Conservation (phyloP, 2,113 vertebrate genomes). For the Hyaena hyaena region DNA sequence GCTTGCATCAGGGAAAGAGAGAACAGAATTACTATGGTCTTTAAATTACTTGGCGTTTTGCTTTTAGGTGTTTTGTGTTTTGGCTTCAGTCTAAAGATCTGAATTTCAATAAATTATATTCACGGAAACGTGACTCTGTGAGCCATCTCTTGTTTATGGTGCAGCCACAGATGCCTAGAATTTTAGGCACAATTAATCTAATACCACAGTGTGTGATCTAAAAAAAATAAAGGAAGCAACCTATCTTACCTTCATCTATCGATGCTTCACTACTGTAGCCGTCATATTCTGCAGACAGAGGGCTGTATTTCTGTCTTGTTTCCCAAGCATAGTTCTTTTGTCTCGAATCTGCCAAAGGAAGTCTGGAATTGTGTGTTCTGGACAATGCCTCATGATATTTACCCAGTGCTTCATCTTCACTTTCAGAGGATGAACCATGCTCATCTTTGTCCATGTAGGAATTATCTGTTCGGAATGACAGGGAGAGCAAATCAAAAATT, state of each 20-base stretch:
- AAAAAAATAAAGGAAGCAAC: neutral
- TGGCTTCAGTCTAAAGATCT: neutral
- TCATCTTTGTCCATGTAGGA: constrained; percentile 90
- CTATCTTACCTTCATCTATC: constrained; percentile 93
- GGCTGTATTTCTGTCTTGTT: constrained; percentile 95
- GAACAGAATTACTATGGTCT: neutral
- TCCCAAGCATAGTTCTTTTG: constrained; percentile 94
- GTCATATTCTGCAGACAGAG: constrained; percentile 93
- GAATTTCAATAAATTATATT: neutral
- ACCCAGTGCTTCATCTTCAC: constrained; percentile 96
- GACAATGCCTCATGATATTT: constrained; percentile 97
- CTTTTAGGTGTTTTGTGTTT: constrained; percentile 5
- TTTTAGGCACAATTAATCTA: neutral
- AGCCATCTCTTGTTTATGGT: neutral
- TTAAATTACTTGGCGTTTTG: neutral
- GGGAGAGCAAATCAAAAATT: constrained; percentile 77
- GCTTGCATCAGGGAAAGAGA: neutral
- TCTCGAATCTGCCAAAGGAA: constrained; percentile 86
- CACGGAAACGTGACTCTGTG: neutral
- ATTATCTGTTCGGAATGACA: constrained; percentile 90
- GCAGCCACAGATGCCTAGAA: neutral
- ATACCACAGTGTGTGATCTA: neutral
- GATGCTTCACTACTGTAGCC: constrained; percentile 98
- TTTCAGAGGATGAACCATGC: constrained; percentile 96
- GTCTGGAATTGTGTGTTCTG: constrained; percentile 90